Evolutionary conservation across 2,888 invertebrate genomes (phyloP).

Genomic region (Ariolimax columbianus): DNA sequence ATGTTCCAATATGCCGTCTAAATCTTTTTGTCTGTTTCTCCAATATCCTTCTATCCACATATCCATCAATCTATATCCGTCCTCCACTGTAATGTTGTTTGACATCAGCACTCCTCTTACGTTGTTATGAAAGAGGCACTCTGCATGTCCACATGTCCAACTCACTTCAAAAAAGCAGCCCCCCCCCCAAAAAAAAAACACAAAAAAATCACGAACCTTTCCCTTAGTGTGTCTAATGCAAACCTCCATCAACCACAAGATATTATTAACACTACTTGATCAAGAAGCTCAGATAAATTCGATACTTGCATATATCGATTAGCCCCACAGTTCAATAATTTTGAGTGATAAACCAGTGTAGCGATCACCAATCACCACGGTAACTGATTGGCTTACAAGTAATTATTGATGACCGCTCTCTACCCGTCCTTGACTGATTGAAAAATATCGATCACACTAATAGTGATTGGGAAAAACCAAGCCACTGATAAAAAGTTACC

Average conservation of each 20-base stretch:
- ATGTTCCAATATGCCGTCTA: no score
- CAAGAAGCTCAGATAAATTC: neutral
- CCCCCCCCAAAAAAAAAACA: no score
- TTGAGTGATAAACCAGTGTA: neutral
- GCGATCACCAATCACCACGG: constrained; percentile 7
- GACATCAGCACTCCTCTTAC: no score
- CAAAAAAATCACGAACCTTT: neutral
- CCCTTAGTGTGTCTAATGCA: neutral
- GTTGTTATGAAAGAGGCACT: no score
- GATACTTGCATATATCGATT: constrained; percentile 17
- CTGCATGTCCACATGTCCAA: no score
- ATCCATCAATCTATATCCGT: no score
- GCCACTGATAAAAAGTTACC: neutral
- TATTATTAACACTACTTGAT: neutral
- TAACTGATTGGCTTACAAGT: neutral
- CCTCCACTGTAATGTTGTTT: no score
- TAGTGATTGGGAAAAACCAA: neutral
- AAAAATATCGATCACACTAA: constrained; percentile 9
- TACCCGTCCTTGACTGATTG: neutral
- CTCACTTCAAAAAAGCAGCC: no score
- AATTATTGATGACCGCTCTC: constrained; percentile 18
- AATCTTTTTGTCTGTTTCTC: no score
- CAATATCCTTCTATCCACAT: no score
- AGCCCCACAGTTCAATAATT: neutral
- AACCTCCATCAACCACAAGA: neutral